Percentiles rank a stretch among this genome's conserved stretches.
phyloP scores from a whole-genome alignment of 2,113 vertebrate species.

The Prinia subflava region DNA sequence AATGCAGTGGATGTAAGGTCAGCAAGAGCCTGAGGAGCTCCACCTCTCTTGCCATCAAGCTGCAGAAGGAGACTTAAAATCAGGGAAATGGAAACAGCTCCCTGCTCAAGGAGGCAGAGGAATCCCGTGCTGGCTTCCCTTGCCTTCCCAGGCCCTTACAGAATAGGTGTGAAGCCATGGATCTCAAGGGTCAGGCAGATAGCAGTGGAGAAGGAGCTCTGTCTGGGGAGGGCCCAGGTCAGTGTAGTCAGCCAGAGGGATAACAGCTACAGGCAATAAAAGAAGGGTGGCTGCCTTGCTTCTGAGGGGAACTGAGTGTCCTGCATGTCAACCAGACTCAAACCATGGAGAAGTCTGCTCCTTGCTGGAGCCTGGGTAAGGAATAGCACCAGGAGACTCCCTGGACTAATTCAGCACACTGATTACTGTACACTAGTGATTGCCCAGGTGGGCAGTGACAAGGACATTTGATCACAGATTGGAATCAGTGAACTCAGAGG shows the following conservation, averaged over 20 bases:
- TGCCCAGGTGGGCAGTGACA: background rate
- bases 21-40: background rate
- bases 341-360: background rate
- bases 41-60: background rate
- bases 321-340: background rate
- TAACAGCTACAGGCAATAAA: background rate
- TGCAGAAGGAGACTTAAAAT: background rate
- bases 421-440: no score
- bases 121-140: background rate
- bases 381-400: background rate
- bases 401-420: background rate
- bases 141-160: background rate
- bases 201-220: background rate
- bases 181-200: background rate
- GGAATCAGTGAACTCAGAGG: background rate
- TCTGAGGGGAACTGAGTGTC: background rate
- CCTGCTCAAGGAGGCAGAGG: background rate
- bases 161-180: background rate
- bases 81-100: background rate
- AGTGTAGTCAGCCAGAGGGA: no score
- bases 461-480: background rate
- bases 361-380: background rate
- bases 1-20: background rate
- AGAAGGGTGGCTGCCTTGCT: background rate
- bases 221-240: background rate